Percentiles rank a stretch among this genome's conserved stretches.
Conservation (phyloP, 2,113 vertebrate species). For the Istiophorus platypterus region DNA sequence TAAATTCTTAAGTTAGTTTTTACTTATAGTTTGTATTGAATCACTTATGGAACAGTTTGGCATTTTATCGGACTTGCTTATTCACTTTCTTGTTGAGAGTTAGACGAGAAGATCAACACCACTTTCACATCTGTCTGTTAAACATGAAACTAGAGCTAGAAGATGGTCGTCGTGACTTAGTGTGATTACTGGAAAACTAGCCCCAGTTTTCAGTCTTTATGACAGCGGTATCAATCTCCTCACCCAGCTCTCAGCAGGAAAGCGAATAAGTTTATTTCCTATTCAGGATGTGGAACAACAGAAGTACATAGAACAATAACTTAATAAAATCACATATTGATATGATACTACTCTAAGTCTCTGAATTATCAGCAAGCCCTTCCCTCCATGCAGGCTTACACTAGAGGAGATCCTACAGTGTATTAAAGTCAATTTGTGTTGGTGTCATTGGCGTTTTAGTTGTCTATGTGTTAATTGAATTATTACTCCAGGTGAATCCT, state of each 20-base stretch:
- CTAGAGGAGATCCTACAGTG: neutral
- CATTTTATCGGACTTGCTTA: neutral
- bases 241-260: neutral
- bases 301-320: neutral
- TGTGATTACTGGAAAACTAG: too few relatives aligned
- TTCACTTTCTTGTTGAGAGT: too few relatives aligned
- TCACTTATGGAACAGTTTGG: neutral
- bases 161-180: too few relatives aligned
- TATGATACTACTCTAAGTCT: neutral
- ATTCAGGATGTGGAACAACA: neutral
- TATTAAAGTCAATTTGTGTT: neutral
- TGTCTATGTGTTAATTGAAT: conserved; percentile 8
- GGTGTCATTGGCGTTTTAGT: conserved; percentile 1
- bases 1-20: neutral
- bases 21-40: neutral
- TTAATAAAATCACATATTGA: neutral
- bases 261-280: neutral
- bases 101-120: neutral
- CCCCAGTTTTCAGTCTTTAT: neutral
- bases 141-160: neutral
- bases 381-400: neutral
- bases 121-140: neutral
- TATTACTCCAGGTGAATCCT: conserved; percentile 54
- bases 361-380: neutral
- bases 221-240: neutral